Evolutionary conservation across 1,140 invertebrate genomes (phyloP).

Genomic region (Lucilia sericata): DNA sequence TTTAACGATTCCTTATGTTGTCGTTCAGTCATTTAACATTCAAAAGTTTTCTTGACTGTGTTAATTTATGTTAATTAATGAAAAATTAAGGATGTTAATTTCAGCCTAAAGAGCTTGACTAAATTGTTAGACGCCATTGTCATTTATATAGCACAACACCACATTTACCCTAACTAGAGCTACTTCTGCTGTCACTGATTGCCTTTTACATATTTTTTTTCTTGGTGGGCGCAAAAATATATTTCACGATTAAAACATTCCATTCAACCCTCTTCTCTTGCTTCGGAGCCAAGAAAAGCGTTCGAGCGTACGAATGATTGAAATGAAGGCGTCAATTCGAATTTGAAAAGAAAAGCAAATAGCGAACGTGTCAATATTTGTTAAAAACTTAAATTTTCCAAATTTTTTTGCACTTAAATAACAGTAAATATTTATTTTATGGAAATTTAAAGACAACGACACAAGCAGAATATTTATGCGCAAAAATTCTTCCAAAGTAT

Average conservation of each 20-base stretch:
- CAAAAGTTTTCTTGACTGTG: slow-evolving; percentile 16
- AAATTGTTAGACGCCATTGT: slow-evolving; percentile 6
- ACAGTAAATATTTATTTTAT: slow-evolving; percentile 6
- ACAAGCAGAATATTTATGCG: neutral
- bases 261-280: neutral
- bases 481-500: neutral
- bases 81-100: slow-evolving; percentile 29
- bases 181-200: neutral
- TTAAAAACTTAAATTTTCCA: neutral
- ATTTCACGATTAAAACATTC: neutral
- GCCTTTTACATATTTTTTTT: neutral
- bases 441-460: slow-evolving; percentile 21
- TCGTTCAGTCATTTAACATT: neutral
- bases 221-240: neutral
- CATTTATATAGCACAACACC: neutral
- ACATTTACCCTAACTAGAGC: neutral
- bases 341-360: neutral
- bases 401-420: neutral
- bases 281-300: neutral
- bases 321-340: slow-evolving; percentile 3
- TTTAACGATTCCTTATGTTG: neutral
- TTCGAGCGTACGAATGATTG: neutral
- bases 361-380: neutral
- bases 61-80: slow-evolving; percentile 25
- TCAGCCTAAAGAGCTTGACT: slow-evolving; percentile 28